Conservation (phyloP, 2,797 vertebrate genomes). For the Atherinosoma microstoma region DNA sequence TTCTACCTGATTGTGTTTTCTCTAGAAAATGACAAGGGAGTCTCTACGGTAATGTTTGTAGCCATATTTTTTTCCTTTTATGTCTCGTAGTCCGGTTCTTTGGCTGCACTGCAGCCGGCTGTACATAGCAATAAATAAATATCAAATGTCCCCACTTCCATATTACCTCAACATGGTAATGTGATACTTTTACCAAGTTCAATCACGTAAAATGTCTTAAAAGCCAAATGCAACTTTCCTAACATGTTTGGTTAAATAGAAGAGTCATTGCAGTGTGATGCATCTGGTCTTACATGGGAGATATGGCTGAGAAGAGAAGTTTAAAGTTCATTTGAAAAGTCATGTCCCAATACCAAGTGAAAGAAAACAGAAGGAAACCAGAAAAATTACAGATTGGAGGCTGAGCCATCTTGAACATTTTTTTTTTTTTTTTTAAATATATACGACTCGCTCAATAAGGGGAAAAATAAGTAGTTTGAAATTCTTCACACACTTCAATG, state of each 20-base stretch:
- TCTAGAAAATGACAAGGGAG: conserved; percentile 5
- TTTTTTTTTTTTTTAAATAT: background rate
- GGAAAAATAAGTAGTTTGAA: background rate
- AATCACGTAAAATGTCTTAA: conserved; percentile 27
- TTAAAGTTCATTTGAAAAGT: conserved; percentile 13
- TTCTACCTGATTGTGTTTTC: conserved; percentile 55
- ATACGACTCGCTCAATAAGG: conserved; percentile 1
- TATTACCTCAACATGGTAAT: conserved; percentile 23
- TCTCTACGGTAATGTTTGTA: background rate
- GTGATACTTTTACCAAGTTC: conserved; percentile 35
- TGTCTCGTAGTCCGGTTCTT: background rate
- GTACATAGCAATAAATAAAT: conserved; percentile 24
- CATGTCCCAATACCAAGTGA: background rate
- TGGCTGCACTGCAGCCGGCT: background rate
- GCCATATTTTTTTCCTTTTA: conserved; percentile 3
- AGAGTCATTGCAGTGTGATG: conserved; percentile 19
- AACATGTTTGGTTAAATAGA: conserved; percentile 16
- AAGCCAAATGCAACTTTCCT: conserved; percentile 33
- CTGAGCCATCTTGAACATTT: background rate
- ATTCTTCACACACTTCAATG: conserved; percentile 10
- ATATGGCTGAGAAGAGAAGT: background rate
- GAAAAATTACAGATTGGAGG: background rate
- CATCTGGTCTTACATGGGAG: conserved; percentile 1
- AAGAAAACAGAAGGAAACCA: background rate
- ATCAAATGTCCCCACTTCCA: conserved; percentile 6